Conservation (phyloP, 2,797 vertebrate genomes). For the Silurus lanzhouensis region DNA sequence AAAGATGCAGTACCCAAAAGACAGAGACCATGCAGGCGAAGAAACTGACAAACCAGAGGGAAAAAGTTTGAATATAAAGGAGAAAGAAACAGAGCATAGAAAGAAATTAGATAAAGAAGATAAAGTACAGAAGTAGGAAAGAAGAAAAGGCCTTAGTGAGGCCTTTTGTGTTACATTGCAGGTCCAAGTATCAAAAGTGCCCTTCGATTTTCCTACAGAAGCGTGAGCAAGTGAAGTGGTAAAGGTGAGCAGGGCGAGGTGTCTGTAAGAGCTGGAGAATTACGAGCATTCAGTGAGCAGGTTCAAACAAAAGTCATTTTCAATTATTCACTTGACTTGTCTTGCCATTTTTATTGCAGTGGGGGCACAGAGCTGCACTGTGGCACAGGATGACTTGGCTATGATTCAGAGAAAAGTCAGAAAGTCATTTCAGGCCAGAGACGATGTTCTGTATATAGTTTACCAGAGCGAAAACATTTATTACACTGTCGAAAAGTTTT, state of each 20-base stretch:
- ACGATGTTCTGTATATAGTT: not conserved
- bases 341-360: not conserved
- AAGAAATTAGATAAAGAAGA: too few species aligned
- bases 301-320: slow-evolving; percentile 25
- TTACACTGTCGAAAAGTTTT: not conserved
- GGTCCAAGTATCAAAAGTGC: not conserved
- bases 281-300: not conserved
- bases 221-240: not conserved
- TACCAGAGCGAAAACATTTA: not conserved
- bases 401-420: not conserved
- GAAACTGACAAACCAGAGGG: not conserved
- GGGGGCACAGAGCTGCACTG: not conserved
- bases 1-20: not conserved
- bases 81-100: not conserved
- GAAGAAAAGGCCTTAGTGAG: not conserved
- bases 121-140: not conserved
- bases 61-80: not conserved
- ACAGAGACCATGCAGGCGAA: not conserved
- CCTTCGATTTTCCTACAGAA: not conserved
- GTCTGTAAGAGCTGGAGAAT: not conserved
- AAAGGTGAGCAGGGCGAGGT: not conserved
- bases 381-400: not conserved
- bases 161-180: not conserved
- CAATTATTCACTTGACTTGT: slow-evolving; percentile 29
- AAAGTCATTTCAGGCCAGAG: slow-evolving; percentile 5